These are phyloP conservation scores for Hemiprocne comata DNA, from an alignment of 2,113 vertebrate species.

Conservation along the genomic window DNA sequence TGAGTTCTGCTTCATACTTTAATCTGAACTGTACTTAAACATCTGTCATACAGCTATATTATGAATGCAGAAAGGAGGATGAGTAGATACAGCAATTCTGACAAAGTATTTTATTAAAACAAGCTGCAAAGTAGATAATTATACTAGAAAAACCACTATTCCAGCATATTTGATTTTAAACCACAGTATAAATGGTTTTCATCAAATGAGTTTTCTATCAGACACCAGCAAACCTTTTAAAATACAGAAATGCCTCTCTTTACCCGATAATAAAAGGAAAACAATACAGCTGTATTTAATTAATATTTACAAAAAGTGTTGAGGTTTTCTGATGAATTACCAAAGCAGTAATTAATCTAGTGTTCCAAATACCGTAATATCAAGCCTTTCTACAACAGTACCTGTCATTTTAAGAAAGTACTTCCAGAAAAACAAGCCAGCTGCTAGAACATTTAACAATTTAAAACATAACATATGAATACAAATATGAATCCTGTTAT, in stretches of 20 bases:
- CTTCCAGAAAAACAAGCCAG: background rate
- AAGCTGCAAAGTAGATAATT: background rate
- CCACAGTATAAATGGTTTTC: background rate
- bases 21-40: background rate
- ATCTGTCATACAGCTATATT: background rate
- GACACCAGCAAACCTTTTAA: background rate
- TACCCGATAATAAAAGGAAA: background rate
- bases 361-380: background rate
- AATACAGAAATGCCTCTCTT: background rate
- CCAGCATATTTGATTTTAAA: background rate
- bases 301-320: constrained; percentile 12
- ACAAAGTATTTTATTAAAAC: too few species aligned
- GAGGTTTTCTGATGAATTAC: constrained; percentile 6
- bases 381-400: background rate
- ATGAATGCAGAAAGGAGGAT: background rate
- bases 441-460: background rate
- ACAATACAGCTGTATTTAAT: constrained; percentile 17
- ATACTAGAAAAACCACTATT: background rate
- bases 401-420: background rate
- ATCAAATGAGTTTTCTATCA: background rate
- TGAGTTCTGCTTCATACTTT: background rate
- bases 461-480: background rate
- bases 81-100: too few species aligned
- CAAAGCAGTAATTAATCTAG: background rate
- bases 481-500: background rate